phyloP scores from a whole-genome alignment of 2,888 invertebrate species.

The Meliscaeva auricollis region DNA sequence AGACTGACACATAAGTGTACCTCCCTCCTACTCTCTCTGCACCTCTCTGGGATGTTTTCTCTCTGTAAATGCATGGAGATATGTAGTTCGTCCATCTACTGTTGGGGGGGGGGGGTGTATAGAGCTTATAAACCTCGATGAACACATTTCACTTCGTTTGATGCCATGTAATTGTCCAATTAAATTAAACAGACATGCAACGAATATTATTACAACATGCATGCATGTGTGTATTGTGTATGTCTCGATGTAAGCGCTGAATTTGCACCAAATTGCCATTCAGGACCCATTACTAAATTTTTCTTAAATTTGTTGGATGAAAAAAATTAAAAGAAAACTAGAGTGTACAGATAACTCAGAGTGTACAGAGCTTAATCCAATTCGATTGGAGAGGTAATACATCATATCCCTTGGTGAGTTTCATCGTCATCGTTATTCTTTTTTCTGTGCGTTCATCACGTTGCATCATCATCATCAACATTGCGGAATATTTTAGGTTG shows the following conservation, averaged over 20 bases:
- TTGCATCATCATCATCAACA: conserved; percentile 23
- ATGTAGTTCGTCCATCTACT: neutral
- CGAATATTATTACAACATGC: neutral
- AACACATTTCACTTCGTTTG: conserved; percentile 71
- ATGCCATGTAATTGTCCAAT: conserved; percentile 75
- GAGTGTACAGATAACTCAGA: neutral
- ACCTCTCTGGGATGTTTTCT: neutral
- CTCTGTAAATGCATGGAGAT: neutral
- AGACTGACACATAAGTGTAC: conserved; percentile 64
- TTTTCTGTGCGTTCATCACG: neutral
- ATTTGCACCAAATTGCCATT: neutral
- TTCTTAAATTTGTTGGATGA: conserved; percentile 1
- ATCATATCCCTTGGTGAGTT: neutral
- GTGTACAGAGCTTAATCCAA: neutral
- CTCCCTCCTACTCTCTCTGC: neutral
- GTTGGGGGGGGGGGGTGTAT: too few species aligned
- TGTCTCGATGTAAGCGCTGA: neutral
- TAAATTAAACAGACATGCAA: conserved; percentile 71
- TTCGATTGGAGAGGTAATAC: conserved; percentile 23
- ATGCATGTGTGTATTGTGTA: neutral
- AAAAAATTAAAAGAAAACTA: neutral
- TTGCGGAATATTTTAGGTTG: neutral
- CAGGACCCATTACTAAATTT: neutral
- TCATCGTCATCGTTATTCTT: neutral
- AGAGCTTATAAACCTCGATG: conserved; percentile 38